Evolutionary conservation across 2,113 vertebrate species (phyloP).

Genomic region (Corvus cornix): DNA sequence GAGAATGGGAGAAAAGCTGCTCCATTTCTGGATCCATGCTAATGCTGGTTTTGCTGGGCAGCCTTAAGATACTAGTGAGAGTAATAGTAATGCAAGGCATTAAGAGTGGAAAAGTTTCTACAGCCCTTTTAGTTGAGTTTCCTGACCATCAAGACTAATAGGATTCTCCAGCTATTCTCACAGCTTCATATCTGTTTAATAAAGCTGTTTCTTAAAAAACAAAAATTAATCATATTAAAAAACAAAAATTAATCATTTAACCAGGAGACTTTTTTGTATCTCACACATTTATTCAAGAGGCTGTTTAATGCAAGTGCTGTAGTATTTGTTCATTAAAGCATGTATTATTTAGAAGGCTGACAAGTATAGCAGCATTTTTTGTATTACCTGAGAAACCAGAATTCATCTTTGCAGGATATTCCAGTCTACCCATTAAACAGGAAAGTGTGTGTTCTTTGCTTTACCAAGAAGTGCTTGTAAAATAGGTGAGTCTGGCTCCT

Average conservation of each 20-base stretch:
- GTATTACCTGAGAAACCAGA: background rate
- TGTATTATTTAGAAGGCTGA: constrained; percentile 36
- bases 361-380: background rate
- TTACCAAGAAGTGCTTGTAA: background rate
- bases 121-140: background rate
- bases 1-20: background rate
- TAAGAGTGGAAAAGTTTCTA: background rate
- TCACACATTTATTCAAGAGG: background rate
- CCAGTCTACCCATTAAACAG: background rate
- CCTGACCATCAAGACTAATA: background rate
- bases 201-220: background rate
- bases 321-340: constrained; percentile 37
- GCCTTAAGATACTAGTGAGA: background rate
- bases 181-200: background rate
- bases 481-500: background rate
- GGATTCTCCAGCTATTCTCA: constrained; percentile 9
- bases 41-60: background rate
- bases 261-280: background rate
- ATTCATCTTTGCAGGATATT: background rate
- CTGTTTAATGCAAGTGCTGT: constrained; percentile 10
- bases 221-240: background rate
- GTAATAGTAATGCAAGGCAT: background rate
- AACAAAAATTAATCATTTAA: background rate
- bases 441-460: background rate
- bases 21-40: background rate